phyloP scores from a whole-genome alignment of 2,113 vertebrate genomes.

The Oostethus manadensis region DNA sequence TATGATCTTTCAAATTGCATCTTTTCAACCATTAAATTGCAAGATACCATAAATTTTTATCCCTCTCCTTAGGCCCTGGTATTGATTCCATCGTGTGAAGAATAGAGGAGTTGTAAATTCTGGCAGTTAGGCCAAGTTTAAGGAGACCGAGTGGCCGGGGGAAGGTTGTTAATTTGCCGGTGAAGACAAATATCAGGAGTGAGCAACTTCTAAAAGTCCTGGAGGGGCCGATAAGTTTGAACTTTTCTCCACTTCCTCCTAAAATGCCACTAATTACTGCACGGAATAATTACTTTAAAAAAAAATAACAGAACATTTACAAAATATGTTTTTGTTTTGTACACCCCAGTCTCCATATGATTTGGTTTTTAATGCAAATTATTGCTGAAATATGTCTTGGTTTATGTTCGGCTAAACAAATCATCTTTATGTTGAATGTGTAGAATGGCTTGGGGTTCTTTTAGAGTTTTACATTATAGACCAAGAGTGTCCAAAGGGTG shows the following conservation, averaged over 20 bases:
- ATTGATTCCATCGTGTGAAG: conserved; percentile 99
- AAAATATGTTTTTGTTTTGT: not conserved
- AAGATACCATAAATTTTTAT: conserved; percentile 99
- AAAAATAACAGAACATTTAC: no score
- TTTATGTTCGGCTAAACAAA: no score
- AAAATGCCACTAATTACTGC: no score
- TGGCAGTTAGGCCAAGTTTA: conserved; percentile 95
- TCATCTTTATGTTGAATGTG: no score
- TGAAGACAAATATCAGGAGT: conserved; percentile 98
- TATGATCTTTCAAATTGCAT: conserved; percentile 99
- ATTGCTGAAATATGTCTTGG: no score
- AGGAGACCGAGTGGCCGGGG: conserved; percentile 89
- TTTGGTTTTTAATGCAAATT: no score
- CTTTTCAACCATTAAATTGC: conserved; percentile 99
- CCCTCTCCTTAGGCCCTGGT: conserved; percentile 98
- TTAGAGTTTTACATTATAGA: no score
- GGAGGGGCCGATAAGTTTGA: conserved; percentile 85
- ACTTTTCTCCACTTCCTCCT: conserved; percentile 58
- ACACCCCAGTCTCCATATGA: no score
- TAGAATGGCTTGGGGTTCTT: no score
- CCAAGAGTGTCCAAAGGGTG: no score
- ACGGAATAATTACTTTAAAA: no score
- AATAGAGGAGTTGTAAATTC: conserved; percentile 99
- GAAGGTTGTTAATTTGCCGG: conserved; percentile 97
- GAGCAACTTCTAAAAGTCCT: conserved; percentile 96